Evolutionary conservation across 1,140 invertebrate species (phyloP), one percentile per base, ranked within the genome.

Genomic region (Trinorchestia longiramus): DNA sequence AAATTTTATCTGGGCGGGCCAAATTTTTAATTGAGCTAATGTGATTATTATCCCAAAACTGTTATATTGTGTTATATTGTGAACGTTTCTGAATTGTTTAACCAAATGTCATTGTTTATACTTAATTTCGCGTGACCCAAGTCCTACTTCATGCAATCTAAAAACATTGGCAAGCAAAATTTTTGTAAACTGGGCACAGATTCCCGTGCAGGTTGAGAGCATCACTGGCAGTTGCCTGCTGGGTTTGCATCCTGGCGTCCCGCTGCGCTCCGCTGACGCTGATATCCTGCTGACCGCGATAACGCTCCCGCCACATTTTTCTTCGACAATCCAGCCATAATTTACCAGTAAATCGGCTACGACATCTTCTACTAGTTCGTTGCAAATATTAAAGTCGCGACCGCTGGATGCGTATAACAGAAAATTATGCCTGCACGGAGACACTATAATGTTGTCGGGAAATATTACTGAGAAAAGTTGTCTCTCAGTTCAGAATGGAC

Each of bases 241-340:
- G 28, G 43, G 88, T 0, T 3, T 28, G 41, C 88, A 91, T 91
- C 88, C 43, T 42, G 41, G 43, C 43, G 43, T 28, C 88, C 88
- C 43, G 88, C 88, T 91, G 88, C 43, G 88, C 43, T 43, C 88
- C 6, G 88, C 88, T 43, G 62, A 77, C 88, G 43, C 41, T 91
- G 88, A 91, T 91, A 91, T 91, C 43, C 88, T 42, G 41, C 19
- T 42, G 19, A 44, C 41, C 19, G 88, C 41, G 88, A 91, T 91
- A 91, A 91, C 88, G 43, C 41, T 43, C 41, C 41, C 11, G 4
- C 6, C 15, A 28, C 88, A 91, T 91, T 77, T 91, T 91, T 91
- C 88, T 91, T 42, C 88, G 0, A 91, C 88, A 17, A 91, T 91
- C 41, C 88, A 42, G 88, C 88, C 41, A 43, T 91, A 91, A 91